These are phyloP conservation scores for Trogon melanurus DNA, from an alignment of 2,113 vertebrate species.

Conservation along the genomic window DNA sequence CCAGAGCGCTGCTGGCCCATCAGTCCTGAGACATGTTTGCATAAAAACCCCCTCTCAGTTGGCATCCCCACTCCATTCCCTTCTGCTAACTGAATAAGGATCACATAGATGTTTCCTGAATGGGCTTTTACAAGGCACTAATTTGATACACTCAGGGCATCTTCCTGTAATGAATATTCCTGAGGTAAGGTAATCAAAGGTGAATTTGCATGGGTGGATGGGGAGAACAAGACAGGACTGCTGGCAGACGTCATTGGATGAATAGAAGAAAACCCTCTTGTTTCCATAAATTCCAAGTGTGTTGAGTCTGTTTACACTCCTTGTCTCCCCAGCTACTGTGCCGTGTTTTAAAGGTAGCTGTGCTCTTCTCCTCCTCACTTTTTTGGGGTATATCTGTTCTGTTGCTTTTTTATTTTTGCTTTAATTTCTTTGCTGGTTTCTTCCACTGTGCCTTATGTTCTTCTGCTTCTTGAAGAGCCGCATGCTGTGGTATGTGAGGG, in stretches of 20 bases:
- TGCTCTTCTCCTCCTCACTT: neutral
- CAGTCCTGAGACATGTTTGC: neutral
- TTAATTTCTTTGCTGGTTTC: neutral
- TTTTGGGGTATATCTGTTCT: neutral
- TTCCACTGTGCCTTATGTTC: neutral
- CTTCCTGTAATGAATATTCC: conserved; percentile 18
- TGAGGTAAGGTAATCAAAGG: neutral
- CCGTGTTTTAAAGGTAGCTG: neutral
- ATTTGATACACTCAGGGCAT: conserved; percentile 22
- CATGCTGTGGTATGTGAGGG: neutral
- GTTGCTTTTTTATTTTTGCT: neutral
- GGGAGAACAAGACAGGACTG: neutral
- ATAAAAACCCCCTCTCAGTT: neutral
- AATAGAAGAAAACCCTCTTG: neutral
- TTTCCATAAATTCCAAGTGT: neutral
- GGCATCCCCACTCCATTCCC: neutral
- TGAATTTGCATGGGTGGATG: neutral
- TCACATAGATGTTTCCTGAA: neutral
- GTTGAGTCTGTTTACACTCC: neutral
- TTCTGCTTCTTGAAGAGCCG: neutral
- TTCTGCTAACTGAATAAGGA: conserved; percentile 11
- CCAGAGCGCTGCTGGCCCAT: neutral
- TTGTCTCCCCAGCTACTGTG: neutral
- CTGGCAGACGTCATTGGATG: neutral
- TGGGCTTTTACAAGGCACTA: neutral